These are phyloP conservation scores for Acropora yongei DNA, from an alignment of 64 coral and sea anemone genomes.

Conservation along the genomic window DNA sequence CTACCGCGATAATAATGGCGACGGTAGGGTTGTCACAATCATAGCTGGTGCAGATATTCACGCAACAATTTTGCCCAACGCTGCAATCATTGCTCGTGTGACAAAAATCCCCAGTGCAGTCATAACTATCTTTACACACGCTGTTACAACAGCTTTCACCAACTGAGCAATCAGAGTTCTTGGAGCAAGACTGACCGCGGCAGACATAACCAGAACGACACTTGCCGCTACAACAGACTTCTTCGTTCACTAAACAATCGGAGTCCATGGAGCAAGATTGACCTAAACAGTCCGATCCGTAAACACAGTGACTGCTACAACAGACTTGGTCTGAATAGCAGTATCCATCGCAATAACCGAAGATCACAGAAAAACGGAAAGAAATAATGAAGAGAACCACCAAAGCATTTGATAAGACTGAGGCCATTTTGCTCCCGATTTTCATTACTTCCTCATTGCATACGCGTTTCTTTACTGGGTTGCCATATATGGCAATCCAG, in stretches of 20 bases:
- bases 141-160: neutral
- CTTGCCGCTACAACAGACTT: too few species aligned
- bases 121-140: neutral
- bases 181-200: too few species aligned
- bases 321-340: neutral
- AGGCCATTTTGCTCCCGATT: neutral
- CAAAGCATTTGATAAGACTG: neutral
- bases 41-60: neutral
- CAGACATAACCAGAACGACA: too few species aligned
- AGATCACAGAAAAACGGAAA: neutral
- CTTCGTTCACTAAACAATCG: too few species aligned
- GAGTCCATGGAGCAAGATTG: neutral
- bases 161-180: neutral
- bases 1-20: neutral
- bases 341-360: neutral
- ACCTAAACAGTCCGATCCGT: neutral
- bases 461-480: too few species aligned
- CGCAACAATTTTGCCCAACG: neutral
- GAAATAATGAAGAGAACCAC: neutral
- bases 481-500: too few species aligned
- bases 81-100: neutral
- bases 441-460: too few species aligned
- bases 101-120: slow-evolving; percentile 5
- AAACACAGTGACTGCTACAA: neutral
- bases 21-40: neutral